A percentile compares a stretch with the other conserved stretches of the same genome.
Conservation (phyloP, 2,113 vertebrate genomes). For the Panthera leo region DNA sequence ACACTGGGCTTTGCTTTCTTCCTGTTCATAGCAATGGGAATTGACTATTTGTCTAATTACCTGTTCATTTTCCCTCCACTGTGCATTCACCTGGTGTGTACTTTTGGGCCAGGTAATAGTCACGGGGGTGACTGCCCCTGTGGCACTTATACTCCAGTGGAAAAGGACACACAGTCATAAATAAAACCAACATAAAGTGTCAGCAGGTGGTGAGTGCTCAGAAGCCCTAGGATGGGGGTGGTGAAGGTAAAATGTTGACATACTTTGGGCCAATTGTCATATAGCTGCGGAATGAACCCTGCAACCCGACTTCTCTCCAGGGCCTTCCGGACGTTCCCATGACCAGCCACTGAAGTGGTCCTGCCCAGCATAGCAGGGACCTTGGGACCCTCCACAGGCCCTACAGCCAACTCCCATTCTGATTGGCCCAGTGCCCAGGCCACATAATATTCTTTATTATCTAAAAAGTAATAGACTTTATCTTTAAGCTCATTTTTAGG, state of each 20-base stretch:
- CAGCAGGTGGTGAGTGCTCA: not conserved
- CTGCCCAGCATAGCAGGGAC: not conserved
- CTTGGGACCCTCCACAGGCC: not conserved
- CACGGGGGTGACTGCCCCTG: not conserved
- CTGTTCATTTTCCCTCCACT: not conserved
- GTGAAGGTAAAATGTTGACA: too few relatives aligned
- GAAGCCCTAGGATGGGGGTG: rapidly evolving
- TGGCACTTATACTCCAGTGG: not conserved
- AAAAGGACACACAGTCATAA: not conserved
- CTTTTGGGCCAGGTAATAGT: not conserved
- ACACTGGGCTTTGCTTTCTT: not conserved
- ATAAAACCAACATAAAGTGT: not conserved
- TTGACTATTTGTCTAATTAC: not conserved
- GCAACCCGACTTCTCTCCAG: not conserved
- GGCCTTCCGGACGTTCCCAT: not conserved
- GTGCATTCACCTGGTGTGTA: rapidly evolving
- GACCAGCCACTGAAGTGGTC: not conserved
- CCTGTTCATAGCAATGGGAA: not conserved
- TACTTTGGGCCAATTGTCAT: not conserved
- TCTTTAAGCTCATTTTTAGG: not conserved
- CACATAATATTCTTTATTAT: not conserved
- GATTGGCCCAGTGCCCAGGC: not conserved
- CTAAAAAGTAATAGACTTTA: not conserved
- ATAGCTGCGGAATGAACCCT: not conserved
- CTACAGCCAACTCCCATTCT: not conserved